Percentiles rank a stretch among this genome's conserved stretches.
Conservation (phyloP, 2,888 invertebrate genomes). For the Phalangium opilio region DNA sequence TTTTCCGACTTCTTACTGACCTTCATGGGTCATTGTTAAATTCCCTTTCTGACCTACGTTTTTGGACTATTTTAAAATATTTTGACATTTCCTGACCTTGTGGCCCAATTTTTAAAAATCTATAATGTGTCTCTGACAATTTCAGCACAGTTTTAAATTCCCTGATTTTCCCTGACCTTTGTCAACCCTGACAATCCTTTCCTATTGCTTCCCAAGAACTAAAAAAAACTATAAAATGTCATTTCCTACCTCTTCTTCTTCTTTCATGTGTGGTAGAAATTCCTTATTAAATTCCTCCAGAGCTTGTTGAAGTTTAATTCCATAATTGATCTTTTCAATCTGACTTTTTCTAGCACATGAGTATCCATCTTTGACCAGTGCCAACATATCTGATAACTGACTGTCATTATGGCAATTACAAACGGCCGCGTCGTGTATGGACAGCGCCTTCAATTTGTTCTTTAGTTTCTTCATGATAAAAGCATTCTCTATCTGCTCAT, state of each 20-base stretch:
- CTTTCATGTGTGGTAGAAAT: conserved; percentile 37
- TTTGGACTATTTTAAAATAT: no score
- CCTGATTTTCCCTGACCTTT: no score
- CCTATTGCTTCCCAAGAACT: no score
- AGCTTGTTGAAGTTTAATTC: conserved; percentile 28
- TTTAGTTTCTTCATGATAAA: conserved; percentile 34
- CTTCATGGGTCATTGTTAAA: no score
- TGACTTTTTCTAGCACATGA: conserved; percentile 23
- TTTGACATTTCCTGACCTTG: no score
- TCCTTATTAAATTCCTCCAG: conserved; percentile 32
- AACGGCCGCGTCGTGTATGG: conserved; percentile 31
- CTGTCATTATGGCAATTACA: conserved; percentile 37
- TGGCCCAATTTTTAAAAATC: no score
- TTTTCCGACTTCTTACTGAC: no score
- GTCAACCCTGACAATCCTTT: no score
- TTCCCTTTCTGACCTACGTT: no score
- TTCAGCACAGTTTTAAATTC: no score
- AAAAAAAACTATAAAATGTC: no score
- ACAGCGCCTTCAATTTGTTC: conserved; percentile 27
- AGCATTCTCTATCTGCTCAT: conserved; percentile 36
- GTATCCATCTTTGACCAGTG: conserved; percentile 31
- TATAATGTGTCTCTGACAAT: no score
- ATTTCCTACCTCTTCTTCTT: conserved; percentile 37
- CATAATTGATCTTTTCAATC: conserved; percentile 30
- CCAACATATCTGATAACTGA: conserved; percentile 31